Evolutionary conservation across 2,888 invertebrate species (phyloP).

Genomic region (Lycia hirtaria): DNA sequence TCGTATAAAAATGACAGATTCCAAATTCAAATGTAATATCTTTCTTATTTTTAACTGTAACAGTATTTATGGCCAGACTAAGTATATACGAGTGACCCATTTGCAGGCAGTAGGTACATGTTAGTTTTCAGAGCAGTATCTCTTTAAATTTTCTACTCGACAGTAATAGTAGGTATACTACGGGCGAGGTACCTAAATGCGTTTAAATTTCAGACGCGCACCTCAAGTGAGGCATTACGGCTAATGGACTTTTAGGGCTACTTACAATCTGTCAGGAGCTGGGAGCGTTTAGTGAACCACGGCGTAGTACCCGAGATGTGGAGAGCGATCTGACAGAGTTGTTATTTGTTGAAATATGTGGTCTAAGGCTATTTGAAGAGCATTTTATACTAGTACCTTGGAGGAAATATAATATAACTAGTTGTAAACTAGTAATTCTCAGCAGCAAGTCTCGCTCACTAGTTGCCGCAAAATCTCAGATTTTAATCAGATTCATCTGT

Average conservation of each 20-base stretch:
- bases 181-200: conserved; percentile 30
- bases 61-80: no score
- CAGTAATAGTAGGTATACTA: background rate
- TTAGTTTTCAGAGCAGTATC: background rate
- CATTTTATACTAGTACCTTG: no score
- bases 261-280: conserved; percentile 37
- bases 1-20: no score
- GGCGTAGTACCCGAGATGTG: conserved; percentile 1
- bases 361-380: no score
- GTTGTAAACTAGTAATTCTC: no score
- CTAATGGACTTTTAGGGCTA: conserved; percentile 43
- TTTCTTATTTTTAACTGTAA: no score
- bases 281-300: conserved; percentile 27
- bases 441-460: no score
- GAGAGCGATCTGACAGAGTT: background rate
- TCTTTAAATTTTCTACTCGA: background rate
- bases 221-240: conserved; percentile 38
- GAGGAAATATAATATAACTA: no score
- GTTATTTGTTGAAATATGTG: background rate
- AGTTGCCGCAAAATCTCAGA: no score
- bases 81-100: background rate
- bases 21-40: no score
- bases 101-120: background rate
- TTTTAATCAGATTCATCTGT: no score
- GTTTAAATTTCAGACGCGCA: conserved; percentile 40